Conservation (phyloP, 2,888 invertebrate species). For the Erynnis tages region DNA sequence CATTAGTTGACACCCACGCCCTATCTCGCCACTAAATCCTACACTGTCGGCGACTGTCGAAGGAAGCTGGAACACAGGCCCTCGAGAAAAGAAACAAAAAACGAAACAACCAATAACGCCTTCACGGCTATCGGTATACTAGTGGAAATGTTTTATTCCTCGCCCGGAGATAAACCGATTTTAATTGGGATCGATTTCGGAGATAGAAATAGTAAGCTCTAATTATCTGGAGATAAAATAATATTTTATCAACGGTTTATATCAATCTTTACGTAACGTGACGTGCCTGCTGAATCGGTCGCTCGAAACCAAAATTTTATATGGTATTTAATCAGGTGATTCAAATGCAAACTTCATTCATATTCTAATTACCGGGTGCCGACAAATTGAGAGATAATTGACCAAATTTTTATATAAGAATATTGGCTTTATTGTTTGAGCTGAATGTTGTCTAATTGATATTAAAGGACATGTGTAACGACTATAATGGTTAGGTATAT, state of each 20-base stretch:
- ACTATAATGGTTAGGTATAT: too few relatives aligned
- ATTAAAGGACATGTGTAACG: neutral
- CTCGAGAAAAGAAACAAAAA: slow-evolving; percentile 39
- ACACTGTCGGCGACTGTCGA: slow-evolving; percentile 67
- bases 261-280: slow-evolving; percentile 4
- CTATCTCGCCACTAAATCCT: slow-evolving; percentile 77
- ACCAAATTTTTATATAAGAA: slow-evolving; percentile 17
- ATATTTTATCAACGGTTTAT: slow-evolving; percentile 11
- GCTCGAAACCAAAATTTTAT: neutral
- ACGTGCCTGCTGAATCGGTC: neutral
- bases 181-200: slow-evolving; percentile 34
- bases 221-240: slow-evolving; percentile 21
- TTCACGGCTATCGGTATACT: slow-evolving; percentile 36
- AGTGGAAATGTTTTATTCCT: slow-evolving; percentile 36
- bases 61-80: slow-evolving; percentile 47
- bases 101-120: slow-evolving; percentile 48
- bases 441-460: neutral
- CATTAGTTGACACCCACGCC: slow-evolving; percentile 80
- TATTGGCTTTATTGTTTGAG: slow-evolving; percentile 1
- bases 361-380: slow-evolving; percentile 20
- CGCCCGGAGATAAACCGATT: slow-evolving; percentile 30
- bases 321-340: slow-evolving; percentile 26
- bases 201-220: slow-evolving; percentile 24
- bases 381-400: slow-evolving; percentile 24
- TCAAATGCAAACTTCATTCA: slow-evolving; percentile 22